Conservation (phyloP, 2,113 vertebrate genomes). For the Phyllopteryx taeniolatus region DNA sequence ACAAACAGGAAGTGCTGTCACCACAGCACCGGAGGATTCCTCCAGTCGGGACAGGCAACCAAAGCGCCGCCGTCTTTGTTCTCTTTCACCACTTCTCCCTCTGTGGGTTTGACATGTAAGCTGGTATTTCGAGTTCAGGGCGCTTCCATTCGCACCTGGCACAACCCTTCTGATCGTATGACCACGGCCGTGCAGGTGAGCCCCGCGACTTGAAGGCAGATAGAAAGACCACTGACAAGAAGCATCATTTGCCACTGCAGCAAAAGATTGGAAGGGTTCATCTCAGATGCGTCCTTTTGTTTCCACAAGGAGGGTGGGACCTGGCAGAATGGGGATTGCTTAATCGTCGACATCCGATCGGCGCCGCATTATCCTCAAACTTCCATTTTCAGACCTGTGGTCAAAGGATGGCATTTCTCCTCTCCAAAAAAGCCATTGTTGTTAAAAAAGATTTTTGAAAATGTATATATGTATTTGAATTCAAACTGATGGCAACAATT, state of each 20-base stretch:
- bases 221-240: neutral
- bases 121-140: neutral
- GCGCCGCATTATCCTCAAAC: neutral
- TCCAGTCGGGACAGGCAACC: neutral
- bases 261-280: neutral
- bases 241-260: neutral
- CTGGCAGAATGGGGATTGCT: too few relatives aligned
- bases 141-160: neutral
- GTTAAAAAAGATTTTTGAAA: neutral
- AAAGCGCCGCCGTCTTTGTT: neutral
- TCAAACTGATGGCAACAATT: too few relatives aligned
- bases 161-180: neutral
- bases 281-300: neutral
- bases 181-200: neutral
- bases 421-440: too few relatives aligned
- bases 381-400: neutral
- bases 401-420: too few relatives aligned
- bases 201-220: neutral
- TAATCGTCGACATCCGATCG: neutral
- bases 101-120: neutral
- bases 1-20: neutral
- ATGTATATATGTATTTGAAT: too few relatives aligned
- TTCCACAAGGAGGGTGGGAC: neutral
- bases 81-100: constrained; percentile 2
- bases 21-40: neutral